Percentiles rank a stretch among this genome's conserved stretches.
Conservation (phyloP, 2,113 vertebrate genomes). For the Eonycteris spelaea region DNA sequence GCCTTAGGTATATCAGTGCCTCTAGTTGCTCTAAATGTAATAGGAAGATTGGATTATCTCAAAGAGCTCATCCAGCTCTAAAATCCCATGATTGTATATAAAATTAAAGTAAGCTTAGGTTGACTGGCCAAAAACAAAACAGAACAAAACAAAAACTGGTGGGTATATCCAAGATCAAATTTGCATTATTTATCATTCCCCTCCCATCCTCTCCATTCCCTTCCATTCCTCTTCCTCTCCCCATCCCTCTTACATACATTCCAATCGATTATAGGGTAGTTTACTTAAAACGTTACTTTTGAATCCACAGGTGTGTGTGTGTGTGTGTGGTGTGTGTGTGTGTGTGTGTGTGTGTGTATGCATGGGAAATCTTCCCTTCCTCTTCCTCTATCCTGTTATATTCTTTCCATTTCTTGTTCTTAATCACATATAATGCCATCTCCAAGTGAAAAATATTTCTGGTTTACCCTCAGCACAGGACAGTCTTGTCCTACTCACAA, state of each 20-base stretch:
- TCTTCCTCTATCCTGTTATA: neutral
- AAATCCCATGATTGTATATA: neutral
- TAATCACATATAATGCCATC: neutral
- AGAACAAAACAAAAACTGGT: neutral
- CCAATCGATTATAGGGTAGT: neutral
- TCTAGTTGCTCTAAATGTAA: neutral
- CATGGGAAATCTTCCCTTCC: neutral
- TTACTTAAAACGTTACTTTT: neutral
- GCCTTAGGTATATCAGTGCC: neutral
- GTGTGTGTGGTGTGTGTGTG: neutral
- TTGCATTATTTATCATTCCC: neutral
- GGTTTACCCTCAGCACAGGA: neutral
- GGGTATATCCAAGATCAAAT: neutral
- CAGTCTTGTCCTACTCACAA: neutral
- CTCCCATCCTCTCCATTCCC: neutral
- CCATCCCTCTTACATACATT: neutral
- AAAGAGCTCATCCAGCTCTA: neutral
- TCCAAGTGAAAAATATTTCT: neutral
- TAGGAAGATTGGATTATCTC: neutral
- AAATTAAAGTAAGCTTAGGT: neutral
- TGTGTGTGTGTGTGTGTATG: no score
- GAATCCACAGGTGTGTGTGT: neutral
- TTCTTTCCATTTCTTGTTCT: neutral
- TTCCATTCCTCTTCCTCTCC: neutral
- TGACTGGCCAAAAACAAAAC: neutral